phyloP scores from a whole-genome alignment of 2,888 invertebrate species.

The Eudemis profundana region DNA sequence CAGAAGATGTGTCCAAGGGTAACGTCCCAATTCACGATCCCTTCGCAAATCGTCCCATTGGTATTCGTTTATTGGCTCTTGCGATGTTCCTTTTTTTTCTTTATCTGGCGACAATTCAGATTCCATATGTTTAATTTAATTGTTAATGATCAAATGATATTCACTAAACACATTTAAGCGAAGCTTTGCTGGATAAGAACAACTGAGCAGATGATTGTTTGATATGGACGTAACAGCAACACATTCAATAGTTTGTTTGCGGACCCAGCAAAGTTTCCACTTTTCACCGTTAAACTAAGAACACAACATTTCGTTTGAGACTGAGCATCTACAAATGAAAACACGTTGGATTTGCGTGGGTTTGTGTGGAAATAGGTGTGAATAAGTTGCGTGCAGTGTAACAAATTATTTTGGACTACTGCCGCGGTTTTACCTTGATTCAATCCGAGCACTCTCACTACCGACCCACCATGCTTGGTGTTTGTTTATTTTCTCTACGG shows the following conservation, averaged over 20 bases:
- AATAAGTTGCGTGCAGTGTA: slow-evolving; percentile 80
- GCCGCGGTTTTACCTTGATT: slow-evolving; percentile 78
- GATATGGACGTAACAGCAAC: slow-evolving; percentile 30
- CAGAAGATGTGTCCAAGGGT: slow-evolving; percentile 92
- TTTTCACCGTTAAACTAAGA: slow-evolving; percentile 77
- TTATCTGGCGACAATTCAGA: slow-evolving; percentile 84
- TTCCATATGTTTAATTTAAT: slow-evolving; percentile 82
- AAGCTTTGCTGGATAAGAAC: slow-evolving; percentile 49
- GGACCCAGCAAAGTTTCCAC: slow-evolving; percentile 71
- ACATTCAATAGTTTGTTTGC: slow-evolving; percentile 56
- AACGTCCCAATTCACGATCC: slow-evolving; percentile 89
- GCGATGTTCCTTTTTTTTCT: slow-evolving; percentile 80
- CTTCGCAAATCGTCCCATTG: slow-evolving; percentile 92
- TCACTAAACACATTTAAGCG: slow-evolving; percentile 46
- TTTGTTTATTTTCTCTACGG: slow-evolving; percentile 64
- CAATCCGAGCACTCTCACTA: slow-evolving; percentile 60
- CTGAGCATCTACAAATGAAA: slow-evolving; percentile 79
- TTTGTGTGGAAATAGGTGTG: slow-evolving; percentile 83
- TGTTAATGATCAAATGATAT: slow-evolving; percentile 54
- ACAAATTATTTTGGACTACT: slow-evolving; percentile 75
- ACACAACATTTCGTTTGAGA: slow-evolving; percentile 83
- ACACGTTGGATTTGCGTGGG: slow-evolving; percentile 82
- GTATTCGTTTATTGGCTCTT: slow-evolving; percentile 91
- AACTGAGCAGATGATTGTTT: slow-evolving; percentile 4
- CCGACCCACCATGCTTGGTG: slow-evolving; percentile 62